These are phyloP conservation scores for Maniola hyperantus DNA, from an alignment of 2,888 invertebrate species.

Conservation along the genomic window DNA sequence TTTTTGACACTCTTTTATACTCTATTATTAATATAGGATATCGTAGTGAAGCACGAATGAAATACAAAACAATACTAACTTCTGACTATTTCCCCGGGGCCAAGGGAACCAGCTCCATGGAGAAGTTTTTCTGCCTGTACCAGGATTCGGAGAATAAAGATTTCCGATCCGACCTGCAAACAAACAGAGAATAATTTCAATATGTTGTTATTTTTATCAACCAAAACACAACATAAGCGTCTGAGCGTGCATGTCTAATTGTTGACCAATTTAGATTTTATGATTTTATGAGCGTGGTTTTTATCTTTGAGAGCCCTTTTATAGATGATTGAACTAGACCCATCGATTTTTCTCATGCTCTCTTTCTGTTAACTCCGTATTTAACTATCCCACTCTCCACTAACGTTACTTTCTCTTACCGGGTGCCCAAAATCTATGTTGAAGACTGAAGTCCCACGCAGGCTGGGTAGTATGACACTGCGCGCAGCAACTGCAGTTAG, in stretches of 20 bases:
- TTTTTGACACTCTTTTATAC: no score
- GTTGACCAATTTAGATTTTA: no score
- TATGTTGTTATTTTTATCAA: neutral
- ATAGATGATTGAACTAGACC: no score
- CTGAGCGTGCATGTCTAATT: no score
- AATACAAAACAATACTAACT: constrained; percentile 58
- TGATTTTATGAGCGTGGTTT: no score
- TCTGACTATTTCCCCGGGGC: constrained; percentile 83
- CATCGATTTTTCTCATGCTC: no score
- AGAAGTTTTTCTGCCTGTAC: constrained; percentile 83
- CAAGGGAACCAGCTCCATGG: constrained; percentile 89
- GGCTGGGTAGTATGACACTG: constrained; percentile 73
- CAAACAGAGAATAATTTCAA: neutral
- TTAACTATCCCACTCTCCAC: neutral
- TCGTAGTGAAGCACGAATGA: no score
- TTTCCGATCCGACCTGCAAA: constrained; percentile 87
- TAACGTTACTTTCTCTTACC: constrained; percentile 50
- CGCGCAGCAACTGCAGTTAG: constrained; percentile 71
- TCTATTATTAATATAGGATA: no score
- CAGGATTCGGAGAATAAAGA: constrained; percentile 92
- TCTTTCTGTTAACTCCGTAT: neutral
- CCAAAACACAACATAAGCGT: no score
- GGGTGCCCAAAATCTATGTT: constrained; percentile 79
- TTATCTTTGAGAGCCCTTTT: no score
- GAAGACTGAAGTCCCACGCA: constrained; percentile 76